Base-by-base conservation (phyloP, 2,888 invertebrate genomes). In the Ectobius pallidus region DNA sequence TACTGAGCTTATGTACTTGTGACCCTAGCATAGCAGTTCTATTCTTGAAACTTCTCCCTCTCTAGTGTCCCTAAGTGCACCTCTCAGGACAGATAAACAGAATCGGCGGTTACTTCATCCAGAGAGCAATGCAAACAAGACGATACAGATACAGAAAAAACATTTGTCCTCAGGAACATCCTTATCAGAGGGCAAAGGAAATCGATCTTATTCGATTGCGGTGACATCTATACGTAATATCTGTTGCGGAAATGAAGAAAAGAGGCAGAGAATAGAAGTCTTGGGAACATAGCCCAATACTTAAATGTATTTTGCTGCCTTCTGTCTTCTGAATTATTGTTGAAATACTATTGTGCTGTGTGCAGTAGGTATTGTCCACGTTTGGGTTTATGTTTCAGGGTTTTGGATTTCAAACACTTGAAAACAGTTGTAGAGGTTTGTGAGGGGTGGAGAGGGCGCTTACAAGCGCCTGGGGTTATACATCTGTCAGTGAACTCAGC, bases 111-210 rank as follows among this genome's bases (percentile, higher is more conserved):
- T 30, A 58, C 16, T 58, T 16, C 58, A 58, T 9, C 27, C 6
- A n/a, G 30, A 58, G 11, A n/a, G 58, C 30, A 58, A 58, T 58
- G 22, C 58, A 32, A 32, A 58, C 58, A 30, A 32, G n/a, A 25
- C 34, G 27, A 30, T 25, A 30, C 27, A 58, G 27, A 25, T 16
- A 58, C 16, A 25, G 27, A 16, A 32, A 58, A 30, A 58, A 58
- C 58, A 58, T 58, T 58, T 58, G 16, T 58, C 58, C 58, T 58
- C 58, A 25, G 55, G 58, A 25, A 52, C 25, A 52, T 34, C 34
- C 25, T 30, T 30, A 58, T 58, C 58, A 30, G 58, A 58, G 25
- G 16, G 58, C 6, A 58, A 25, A 25, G 16, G n/a, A 58, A 46
- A 16, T n/a, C 52, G 14, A 52, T 52, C 25, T 14, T n/a, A 58